These are phyloP conservation scores for Ia io DNA, from an alignment of 2,113 vertebrate species.

Conservation along the genomic window DNA sequence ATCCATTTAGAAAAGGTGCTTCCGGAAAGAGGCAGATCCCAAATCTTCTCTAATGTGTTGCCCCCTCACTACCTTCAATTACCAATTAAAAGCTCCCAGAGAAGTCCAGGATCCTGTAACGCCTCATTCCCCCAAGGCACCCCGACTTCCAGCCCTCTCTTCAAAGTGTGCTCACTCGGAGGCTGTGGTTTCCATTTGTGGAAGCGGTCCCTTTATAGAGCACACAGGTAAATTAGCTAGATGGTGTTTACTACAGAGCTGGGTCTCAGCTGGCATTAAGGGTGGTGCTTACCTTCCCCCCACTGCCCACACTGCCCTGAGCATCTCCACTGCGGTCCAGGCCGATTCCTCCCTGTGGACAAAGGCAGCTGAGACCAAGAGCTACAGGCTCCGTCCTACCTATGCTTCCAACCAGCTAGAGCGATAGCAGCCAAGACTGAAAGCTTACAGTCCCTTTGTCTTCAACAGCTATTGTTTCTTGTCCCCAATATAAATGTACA, in stretches of 20 bases:
- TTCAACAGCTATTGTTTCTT: neutral
- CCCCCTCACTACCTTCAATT: neutral
- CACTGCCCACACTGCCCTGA: rapidly evolving
- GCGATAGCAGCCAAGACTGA: neutral
- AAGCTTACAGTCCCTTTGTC: no score
- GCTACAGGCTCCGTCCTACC: no score
- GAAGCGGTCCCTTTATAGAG: neutral
- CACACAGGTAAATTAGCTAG: neutral
- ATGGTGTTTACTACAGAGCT: neutral
- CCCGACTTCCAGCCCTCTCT: neutral
- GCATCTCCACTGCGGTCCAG: neutral
- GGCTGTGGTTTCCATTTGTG: conserved; percentile 9
- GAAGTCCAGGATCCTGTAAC: conserved; percentile 37
- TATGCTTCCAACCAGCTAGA: neutral
- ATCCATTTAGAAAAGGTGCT: neutral
- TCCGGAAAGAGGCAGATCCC: neutral
- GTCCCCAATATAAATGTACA: neutral
- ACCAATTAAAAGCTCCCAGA: conserved; percentile 35
- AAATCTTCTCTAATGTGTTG: neutral
- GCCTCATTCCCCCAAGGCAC: neutral
- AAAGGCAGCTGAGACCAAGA: neutral
- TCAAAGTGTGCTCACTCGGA: neutral
- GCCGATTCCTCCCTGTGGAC: neutral
- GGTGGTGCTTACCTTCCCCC: rapidly evolving
- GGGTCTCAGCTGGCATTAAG: neutral